phyloP scores from a whole-genome alignment of 2,888 invertebrate genomes.

The Drosophila infuscata region DNA sequence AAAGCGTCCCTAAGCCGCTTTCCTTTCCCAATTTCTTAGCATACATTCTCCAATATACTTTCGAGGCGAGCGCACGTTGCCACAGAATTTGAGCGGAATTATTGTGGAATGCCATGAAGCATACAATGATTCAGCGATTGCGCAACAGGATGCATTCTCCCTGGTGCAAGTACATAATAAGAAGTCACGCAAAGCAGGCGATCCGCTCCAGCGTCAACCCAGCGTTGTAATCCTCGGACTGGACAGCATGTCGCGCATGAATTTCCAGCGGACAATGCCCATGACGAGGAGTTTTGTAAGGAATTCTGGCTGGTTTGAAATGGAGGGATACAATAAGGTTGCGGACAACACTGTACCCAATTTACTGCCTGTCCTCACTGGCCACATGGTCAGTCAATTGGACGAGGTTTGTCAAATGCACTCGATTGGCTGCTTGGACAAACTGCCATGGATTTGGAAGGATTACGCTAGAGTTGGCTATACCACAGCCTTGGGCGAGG shows the following conservation, averaged over 20 bases:
- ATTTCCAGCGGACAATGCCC: conserved; percentile 90
- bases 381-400: conserved; percentile 84
- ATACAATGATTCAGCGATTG: conserved; percentile 43
- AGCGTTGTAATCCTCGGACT: conserved; percentile 92
- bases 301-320: conserved; percentile 87
- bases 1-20: background rate
- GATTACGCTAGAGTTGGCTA: conserved; percentile 89
- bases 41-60: conserved; percentile 15
- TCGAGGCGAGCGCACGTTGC: background rate
- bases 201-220: conserved; percentile 64
- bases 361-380: conserved; percentile 91
- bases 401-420: background rate
- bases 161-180: conserved; percentile 83
- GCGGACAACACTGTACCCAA: conserved; percentile 95
- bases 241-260: conserved; percentile 87
- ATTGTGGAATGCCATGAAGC: conserved; percentile 46
- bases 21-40: conserved; percentile 8
- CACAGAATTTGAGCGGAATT: conserved; percentile 26
- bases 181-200: background rate
- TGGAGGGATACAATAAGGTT: conserved; percentile 90
- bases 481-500: conserved; percentile 91
- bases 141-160: conserved; percentile 85
- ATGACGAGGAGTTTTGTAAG: conserved; percentile 88
- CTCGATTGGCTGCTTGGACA: conserved; percentile 87
- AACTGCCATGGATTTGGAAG: conserved; percentile 91